phyloP scores from a whole-genome alignment of 92 coral and sea anemone species.

The Diadumene lineata region DNA sequence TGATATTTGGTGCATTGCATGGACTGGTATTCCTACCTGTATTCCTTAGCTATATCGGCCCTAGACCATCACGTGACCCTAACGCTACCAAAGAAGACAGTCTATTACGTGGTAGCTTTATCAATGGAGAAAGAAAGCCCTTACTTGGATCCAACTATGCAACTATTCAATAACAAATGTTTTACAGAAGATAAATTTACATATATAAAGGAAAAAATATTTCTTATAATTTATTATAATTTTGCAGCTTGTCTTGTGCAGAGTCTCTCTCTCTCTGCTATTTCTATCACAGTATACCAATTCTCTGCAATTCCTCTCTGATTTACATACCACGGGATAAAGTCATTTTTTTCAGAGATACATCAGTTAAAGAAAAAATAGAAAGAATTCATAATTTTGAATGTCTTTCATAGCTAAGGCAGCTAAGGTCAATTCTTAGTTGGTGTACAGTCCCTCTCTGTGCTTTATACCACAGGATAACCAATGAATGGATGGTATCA shows the following conservation, averaged over 20 bases:
- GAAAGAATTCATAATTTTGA: no score
- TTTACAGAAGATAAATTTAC: neutral
- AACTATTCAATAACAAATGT: conserved; percentile 34
- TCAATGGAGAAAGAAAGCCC: conserved; percentile 46
- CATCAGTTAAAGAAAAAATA: no score
- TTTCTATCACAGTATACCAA: no score
- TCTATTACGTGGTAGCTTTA: conserved; percentile 30
- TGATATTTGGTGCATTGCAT: conserved; percentile 90
- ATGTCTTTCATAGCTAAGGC: no score
- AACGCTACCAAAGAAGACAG: neutral
- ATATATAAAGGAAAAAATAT: no score
- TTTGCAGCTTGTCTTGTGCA: no score
- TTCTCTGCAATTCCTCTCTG: no score
- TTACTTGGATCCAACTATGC: conserved; percentile 33
- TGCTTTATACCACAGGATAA: neutral
- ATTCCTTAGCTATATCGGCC: conserved; percentile 90
- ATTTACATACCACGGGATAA: no score
- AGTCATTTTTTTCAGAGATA: no score
- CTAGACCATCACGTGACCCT: conserved; percentile 42
- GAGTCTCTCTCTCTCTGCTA: no score
- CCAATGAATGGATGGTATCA: neutral
- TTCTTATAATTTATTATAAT: no score
- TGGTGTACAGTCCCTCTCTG: neutral
- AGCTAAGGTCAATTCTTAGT: no score
- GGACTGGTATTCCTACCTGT: conserved; percentile 96